These are phyloP conservation scores for Notolabrus celidotus DNA, from an alignment of 2,797 vertebrate genomes.

Conservation along the genomic window DNA sequence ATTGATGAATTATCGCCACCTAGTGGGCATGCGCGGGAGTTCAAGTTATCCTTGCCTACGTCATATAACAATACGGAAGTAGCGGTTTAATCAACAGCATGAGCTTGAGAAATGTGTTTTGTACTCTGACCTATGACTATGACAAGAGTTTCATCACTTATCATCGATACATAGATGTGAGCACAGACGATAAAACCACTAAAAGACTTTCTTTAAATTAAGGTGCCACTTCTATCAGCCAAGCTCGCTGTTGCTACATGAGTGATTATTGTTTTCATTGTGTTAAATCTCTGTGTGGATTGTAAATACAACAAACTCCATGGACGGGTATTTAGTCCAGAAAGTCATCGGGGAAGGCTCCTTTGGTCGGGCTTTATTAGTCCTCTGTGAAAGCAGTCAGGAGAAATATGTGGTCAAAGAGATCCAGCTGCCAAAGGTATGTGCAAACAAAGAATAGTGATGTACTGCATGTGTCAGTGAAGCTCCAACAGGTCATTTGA, in stretches of 20 bases:
- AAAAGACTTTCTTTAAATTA: neutral
- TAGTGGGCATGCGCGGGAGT: constrained; percentile 23
- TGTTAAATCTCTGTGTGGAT: constrained; percentile 1
- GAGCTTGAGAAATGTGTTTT: neutral
- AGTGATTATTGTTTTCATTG: too few relatives aligned
- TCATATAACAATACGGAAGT: constrained; percentile 80
- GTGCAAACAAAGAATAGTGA: neutral
- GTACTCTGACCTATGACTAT: too few relatives aligned
- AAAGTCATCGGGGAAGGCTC: constrained; percentile 90
- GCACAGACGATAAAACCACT: fast-evolving
- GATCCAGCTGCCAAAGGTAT: constrained; percentile 93
- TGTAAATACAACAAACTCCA: constrained; percentile 54
- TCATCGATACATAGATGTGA: neutral
- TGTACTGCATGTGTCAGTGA: neutral
- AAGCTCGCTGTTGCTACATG: too few relatives aligned
- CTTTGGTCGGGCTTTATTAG: constrained; percentile 90
- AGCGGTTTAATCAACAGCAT: constrained; percentile 2
- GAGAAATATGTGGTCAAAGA: constrained; percentile 90
- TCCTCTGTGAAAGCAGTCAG: constrained; percentile 73
- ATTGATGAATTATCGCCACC: constrained; percentile 57
- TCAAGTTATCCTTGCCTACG: constrained; percentile 29
- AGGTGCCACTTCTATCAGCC: neutral
- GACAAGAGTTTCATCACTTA: neutral
- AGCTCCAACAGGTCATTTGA: neutral
- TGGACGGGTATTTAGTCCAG: constrained; percentile 88